These are phyloP conservation scores for Drosophila leontia DNA, from an alignment of 1,140 invertebrate species.

Conservation along the genomic window DNA sequence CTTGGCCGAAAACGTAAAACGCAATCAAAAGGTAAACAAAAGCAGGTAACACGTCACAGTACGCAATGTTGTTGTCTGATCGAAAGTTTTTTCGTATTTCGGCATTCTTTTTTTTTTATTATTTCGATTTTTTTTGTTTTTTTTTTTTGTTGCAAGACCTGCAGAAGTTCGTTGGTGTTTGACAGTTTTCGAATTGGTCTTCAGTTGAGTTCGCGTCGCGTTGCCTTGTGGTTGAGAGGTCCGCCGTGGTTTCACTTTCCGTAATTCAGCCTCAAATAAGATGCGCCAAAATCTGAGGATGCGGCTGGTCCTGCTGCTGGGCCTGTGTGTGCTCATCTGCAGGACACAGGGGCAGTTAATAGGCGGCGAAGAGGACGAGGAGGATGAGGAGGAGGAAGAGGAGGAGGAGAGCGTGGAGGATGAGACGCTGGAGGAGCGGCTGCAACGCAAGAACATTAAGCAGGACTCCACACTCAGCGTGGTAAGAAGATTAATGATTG, in stretches of 20 bases:
- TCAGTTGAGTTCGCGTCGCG: conserved; percentile 66
- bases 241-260: conserved; percentile 58
- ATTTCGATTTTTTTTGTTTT: neutral
- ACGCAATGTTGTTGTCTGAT: conserved; percentile 60
- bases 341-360: conserved; percentile 68
- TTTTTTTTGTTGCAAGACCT: conserved; percentile 44
- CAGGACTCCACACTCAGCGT: conserved; percentile 74
- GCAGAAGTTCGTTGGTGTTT: conserved; percentile 58
- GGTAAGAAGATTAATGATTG: conserved; percentile 61
- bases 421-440: conserved; percentile 73
- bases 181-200: conserved; percentile 56
- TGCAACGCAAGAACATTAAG: conserved; percentile 76
- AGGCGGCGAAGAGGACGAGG: conserved; percentile 73
- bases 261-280: conserved; percentile 14
- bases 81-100: conserved; percentile 74
- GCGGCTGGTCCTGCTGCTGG: conserved; percentile 54
- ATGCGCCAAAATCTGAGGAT: conserved; percentile 45
- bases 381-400: conserved; percentile 79
- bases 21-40: conserved; percentile 60
- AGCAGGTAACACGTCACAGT: conserved; percentile 38
- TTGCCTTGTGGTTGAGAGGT: conserved; percentile 54
- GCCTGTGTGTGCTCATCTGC: conserved; percentile 53
- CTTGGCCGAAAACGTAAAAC: conserved; percentile 43
- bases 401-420: conserved; percentile 78
- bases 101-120: conserved; percentile 63